phyloP scores from a whole-genome alignment of 1,140 invertebrate species.

The Rhopalosiphum padi region DNA sequence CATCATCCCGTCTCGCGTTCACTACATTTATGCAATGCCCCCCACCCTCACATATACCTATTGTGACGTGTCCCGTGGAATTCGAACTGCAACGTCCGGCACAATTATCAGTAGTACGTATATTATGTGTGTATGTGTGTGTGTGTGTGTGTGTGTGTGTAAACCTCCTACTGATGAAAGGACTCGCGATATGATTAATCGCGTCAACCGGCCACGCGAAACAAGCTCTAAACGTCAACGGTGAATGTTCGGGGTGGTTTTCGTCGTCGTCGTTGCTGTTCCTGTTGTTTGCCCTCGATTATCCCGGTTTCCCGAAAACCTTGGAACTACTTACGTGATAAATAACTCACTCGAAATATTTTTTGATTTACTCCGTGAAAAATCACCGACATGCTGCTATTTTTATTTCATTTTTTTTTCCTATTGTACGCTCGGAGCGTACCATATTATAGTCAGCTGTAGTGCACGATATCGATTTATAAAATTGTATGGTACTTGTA shows the following conservation, averaged over 20 bases:
- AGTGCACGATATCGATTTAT: background rate
- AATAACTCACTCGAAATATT: background rate
- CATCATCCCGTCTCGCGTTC: background rate
- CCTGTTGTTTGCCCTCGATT: background rate
- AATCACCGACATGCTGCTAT: background rate
- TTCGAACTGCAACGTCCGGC: background rate
- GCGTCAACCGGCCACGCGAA: background rate
- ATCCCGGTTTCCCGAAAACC: background rate
- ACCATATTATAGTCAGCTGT: background rate
- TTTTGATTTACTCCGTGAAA: slow-evolving; percentile 11
- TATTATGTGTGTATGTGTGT: background rate
- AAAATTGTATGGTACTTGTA: background rate
- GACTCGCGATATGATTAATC: slow-evolving; percentile 14
- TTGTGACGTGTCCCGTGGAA: background rate
- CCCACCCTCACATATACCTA: no score
- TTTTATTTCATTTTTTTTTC: background rate
- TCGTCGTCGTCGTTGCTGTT: background rate
- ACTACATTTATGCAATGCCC: no score
- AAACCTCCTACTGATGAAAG: background rate
- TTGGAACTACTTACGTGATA: background rate
- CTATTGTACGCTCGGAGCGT: background rate
- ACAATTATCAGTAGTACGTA: background rate
- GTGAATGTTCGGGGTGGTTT: background rate
- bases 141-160: no score
- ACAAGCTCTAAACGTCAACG: slow-evolving; percentile 5